Evolutionary conservation across 2,888 invertebrate genomes (phyloP).

Genomic region (Oxyscelio sp.): DNA sequence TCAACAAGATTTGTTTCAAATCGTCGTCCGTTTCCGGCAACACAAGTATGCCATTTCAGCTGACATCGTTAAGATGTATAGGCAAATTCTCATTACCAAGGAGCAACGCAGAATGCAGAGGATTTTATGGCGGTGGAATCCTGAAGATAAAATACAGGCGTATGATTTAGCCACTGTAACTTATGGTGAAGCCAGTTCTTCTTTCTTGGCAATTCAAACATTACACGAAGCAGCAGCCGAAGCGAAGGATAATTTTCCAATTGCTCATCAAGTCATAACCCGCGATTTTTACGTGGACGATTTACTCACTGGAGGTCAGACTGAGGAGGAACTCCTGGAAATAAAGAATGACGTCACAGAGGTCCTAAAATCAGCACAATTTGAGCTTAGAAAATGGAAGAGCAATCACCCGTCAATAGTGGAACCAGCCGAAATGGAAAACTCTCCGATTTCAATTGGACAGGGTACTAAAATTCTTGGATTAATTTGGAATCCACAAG

Average conservation of each 20-base stretch:
- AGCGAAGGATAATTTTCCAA: constrained; percentile 55
- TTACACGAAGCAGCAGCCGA: constrained; percentile 74
- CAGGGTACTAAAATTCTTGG: neutral
- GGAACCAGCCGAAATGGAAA: neutral
- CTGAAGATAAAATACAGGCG: neutral
- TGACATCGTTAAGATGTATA: neutral
- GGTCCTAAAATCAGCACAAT: constrained; percentile 37
- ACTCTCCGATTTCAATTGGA: neutral
- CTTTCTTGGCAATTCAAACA: constrained; percentile 76
- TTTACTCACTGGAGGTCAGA: constrained; percentile 49
- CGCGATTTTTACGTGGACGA: constrained; percentile 69
- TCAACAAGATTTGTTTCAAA: neutral
- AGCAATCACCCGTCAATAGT: neutral
- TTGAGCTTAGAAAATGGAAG: constrained; percentile 56
- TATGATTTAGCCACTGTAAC: constrained; percentile 69
- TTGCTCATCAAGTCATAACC: neutral
- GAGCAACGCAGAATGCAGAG: neutral
- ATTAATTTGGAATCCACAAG: neutral
- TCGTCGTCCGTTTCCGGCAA: neutral
- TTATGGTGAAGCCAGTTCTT: constrained; percentile 76
- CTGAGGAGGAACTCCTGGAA: constrained; percentile 4
- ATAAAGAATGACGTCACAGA: constrained; percentile 38
- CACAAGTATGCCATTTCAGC: neutral
- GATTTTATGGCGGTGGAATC: too few relatives aligned
- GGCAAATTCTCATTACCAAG: neutral